phyloP scores from a whole-genome alignment of 2,113 vertebrate species.

The Marmota monax region DNA sequence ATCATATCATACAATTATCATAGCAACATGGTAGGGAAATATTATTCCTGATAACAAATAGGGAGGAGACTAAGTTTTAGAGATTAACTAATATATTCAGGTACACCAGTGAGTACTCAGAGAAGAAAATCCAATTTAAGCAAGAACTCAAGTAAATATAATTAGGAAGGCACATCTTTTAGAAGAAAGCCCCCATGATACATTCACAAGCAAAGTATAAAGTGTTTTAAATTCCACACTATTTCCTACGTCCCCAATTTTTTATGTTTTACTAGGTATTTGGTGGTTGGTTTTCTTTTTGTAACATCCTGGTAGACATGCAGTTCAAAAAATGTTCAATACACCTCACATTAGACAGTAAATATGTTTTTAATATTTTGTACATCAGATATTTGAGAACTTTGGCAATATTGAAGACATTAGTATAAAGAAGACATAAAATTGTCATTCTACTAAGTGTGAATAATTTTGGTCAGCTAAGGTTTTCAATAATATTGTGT shows the following conservation, averaged over 20 bases:
- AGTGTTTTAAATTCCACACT: conserved; percentile 40
- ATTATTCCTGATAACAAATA: conserved; percentile 10
- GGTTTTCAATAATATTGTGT: conserved; percentile 61
- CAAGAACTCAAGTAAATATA: conserved; percentile 44
- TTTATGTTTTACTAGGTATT: neutral
- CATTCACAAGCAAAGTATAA: conserved; percentile 50
- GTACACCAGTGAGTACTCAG: neutral
- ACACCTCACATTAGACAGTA: conserved; percentile 7
- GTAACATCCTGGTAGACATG: neutral
- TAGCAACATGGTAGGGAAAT: conserved; percentile 15
- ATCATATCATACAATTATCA: neutral
- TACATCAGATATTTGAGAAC: conserved; percentile 30
- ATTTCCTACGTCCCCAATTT: conserved; percentile 12
- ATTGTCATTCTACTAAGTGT: conserved; percentile 57
- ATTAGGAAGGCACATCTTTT: conserved; percentile 25
- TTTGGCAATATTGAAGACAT: conserved; percentile 53
- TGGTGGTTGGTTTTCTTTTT: conserved; percentile 48
- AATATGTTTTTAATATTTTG: conserved; percentile 48
- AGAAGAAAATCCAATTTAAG: conserved; percentile 41
- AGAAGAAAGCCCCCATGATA: neutral
- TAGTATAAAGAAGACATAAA: conserved; percentile 44
- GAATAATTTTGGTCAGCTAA: conserved; percentile 31
- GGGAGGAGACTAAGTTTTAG: conserved; percentile 13
- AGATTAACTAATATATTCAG: conserved; percentile 34
- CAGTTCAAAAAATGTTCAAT: conserved; percentile 8